Evolutionary conservation across 2,888 invertebrate genomes (phyloP), one percentile per base, ranked within the genome.

Genomic region (Stictocephala bisonia): DNA sequence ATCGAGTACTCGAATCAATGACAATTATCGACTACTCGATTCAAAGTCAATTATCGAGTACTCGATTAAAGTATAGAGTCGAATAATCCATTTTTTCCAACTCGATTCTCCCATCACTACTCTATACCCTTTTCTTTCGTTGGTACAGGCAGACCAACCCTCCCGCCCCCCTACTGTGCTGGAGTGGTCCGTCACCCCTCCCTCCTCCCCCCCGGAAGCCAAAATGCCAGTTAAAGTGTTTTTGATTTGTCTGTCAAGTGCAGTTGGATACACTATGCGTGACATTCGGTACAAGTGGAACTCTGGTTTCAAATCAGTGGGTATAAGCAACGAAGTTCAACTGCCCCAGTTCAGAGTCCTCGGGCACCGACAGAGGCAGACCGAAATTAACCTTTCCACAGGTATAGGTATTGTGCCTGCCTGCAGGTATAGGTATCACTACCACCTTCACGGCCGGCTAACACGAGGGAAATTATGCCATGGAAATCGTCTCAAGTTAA

Each of bases 281-380:
- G 95, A 95, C 91, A 95, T 96, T 90, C 93, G 94, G 87, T 96
- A 96, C 91, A 93, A 93, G 89, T 97, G 96, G 96, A 93, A 93
- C 89, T 91, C 93, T 88, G 95, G 95, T 85, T 89, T 90, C 86
- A 91, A 91, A 87, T 95, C 96, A 88, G 95, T 97, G 87, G 95
- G 95, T 87, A 95, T 96, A 89, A 93, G 94, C 90, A 92, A 90
- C 87, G 94, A 95, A 87, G 95, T 96, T 88, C 93, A 95, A 89
- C 91, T 97, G 86, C 96, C 97, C 83, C 96, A 97, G 89, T 97
- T 97, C 90, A 92, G 94, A 86, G 95, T 96, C 85, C 92, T 96
- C 87, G 96, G 96, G 86, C 95, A 96, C 89, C 92, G 95, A 86
- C 96, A 96, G 89, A 93, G 93, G 86, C 92, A 93, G 87, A 93